Evolutionary conservation across 2,797 vertebrate species (phyloP).

Genomic region (Helarctos malayanus): DNA sequence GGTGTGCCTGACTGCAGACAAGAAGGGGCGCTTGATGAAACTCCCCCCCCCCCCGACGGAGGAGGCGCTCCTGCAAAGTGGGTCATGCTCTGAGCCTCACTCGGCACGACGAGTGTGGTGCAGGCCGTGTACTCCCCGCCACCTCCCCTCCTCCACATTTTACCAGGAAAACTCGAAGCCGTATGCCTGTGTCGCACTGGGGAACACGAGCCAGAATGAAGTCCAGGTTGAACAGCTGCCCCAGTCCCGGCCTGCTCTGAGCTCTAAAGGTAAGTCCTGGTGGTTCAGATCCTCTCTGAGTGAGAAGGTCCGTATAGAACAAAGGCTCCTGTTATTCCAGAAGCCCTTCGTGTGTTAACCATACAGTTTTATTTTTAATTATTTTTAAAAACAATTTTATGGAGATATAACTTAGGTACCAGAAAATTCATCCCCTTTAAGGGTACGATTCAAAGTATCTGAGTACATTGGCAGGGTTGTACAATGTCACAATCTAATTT

Average conservation of each 20-base stretch:
- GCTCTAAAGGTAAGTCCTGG: not conserved
- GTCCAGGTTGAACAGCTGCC: not conserved
- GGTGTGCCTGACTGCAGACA: not conserved
- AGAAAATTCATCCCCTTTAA: not conserved
- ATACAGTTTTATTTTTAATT: not conserved
- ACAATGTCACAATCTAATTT: not conserved
- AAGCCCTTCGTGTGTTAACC: not conserved
- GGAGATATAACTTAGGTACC: not conserved
- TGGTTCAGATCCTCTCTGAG: not conserved
- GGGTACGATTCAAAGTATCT: not conserved
- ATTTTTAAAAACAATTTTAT: not conserved
- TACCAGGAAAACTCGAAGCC: not conserved
- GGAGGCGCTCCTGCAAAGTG: not conserved
- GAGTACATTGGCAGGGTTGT: not conserved
- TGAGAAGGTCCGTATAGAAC: not conserved
- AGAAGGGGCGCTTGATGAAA: not conserved
- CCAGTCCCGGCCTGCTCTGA: not conserved
- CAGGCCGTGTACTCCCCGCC: fast-evolving
- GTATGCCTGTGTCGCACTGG: not conserved
- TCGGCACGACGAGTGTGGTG: not conserved
- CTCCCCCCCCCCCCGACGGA: not conserved
- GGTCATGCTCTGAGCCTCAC: not conserved
- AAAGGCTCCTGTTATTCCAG: not conserved
- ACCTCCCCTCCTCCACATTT: fast-evolving
- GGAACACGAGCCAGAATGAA: not conserved